Conservation (phyloP, 2,888 invertebrate species). For the Mechanitis messenoides region DNA sequence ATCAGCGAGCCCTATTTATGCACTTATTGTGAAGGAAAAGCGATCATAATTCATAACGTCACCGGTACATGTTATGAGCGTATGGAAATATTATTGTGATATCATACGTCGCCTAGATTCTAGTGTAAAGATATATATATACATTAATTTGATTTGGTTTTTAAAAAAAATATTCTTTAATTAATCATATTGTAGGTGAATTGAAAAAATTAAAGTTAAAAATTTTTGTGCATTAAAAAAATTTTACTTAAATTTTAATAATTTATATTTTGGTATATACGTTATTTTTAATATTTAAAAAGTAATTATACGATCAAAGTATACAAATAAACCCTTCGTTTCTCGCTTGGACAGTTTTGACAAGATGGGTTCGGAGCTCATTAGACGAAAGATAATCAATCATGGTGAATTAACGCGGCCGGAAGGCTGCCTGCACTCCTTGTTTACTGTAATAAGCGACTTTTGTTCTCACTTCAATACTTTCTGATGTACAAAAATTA, state of each 20-base stretch:
- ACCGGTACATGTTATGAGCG: slow-evolving; percentile 28
- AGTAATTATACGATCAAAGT: no score
- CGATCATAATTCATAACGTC: slow-evolving; percentile 70
- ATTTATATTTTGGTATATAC: no score
- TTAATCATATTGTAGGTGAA: no score
- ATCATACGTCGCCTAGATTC: not conserved
- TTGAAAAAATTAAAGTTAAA: no score
- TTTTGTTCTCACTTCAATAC: slow-evolving; percentile 5
- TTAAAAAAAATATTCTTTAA: no score
- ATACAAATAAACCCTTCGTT: slow-evolving; percentile 2
- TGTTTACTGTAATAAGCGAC: slow-evolving; percentile 4
- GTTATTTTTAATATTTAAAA: no score
- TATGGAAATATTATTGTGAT: slow-evolving; percentile 24
- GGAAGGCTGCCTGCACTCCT: slow-evolving; percentile 39
- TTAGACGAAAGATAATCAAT: slow-evolving; percentile 71
- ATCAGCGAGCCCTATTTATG: slow-evolving; percentile 63
- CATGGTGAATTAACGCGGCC: slow-evolving; percentile 62
- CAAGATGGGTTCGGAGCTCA: slow-evolving; percentile 58
- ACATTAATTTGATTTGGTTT: not conserved
- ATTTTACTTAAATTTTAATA: no score
- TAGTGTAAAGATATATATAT: not conserved
- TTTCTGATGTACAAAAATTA: not conserved
- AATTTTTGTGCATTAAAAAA: no score
- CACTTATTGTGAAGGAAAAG: slow-evolving; percentile 70
- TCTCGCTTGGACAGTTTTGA: slow-evolving; percentile 34